Conservation (phyloP, 2,888 invertebrate species). For the Microctonus brassicae region DNA sequence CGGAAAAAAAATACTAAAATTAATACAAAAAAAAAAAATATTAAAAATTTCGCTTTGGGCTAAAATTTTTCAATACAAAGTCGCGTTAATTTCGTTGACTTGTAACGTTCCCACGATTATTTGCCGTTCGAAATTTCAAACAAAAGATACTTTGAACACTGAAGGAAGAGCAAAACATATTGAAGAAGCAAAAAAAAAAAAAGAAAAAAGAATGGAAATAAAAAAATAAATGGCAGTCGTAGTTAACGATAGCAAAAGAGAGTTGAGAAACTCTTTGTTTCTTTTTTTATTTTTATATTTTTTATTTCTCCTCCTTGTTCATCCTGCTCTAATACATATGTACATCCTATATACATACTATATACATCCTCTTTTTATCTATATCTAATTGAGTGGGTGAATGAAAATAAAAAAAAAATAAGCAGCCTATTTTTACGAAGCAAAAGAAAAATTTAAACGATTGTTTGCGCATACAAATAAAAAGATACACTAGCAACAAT, state of each 20-base stretch:
- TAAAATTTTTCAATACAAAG: constrained; percentile 36
- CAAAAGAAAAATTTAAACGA: constrained; percentile 10
- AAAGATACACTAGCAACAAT: background rate
- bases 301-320: background rate
- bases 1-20: background rate
- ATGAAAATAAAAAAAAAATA: background rate
- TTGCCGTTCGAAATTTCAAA: constrained; percentile 36
- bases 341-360: background rate
- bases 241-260: background rate
- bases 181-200: background rate
- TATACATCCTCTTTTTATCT: background rate
- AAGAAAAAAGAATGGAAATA: background rate
- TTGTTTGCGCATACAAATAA: background rate
- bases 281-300: background rate
- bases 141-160: constrained; percentile 22
- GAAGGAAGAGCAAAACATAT: constrained; percentile 1
- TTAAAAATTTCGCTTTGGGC: constrained; percentile 22
- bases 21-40: background rate
- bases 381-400: background rate
- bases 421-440: too few species aligned
- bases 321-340: background rate
- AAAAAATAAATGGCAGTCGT: background rate
- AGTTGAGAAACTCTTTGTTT: constrained; percentile 1
- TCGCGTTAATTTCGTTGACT: constrained; percentile 37
- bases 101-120: constrained; percentile 44